Percentiles rank a stretch among this genome's conserved stretches.
Evolutionary conservation across 2,797 vertebrate genomes (phyloP).

Genomic region (Acrossocheilus wenchowensis): DNA sequence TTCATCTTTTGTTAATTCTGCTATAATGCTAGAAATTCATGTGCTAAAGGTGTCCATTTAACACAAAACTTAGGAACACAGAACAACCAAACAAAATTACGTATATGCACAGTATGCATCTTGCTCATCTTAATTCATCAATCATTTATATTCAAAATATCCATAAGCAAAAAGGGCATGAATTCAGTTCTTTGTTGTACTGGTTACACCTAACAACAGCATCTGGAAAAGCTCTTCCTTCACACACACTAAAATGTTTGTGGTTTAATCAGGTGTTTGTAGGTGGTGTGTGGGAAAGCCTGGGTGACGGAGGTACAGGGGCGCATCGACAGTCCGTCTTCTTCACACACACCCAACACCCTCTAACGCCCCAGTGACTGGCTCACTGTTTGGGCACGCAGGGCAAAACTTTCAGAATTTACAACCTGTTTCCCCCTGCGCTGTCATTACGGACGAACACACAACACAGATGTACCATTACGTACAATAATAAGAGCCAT

Average conservation of each 20-base stretch:
- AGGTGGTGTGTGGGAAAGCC: constrained; percentile 30
- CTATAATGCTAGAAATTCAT: no score
- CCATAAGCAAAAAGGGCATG: neutral
- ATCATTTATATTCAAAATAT: neutral
- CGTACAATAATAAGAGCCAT: constrained; percentile 66
- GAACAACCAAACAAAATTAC: neutral
- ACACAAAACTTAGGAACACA: neutral
- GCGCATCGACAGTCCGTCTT: constrained; percentile 20
- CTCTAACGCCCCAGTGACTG: constrained; percentile 47
- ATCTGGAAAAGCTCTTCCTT: constrained; percentile 43
- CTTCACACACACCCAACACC: constrained; percentile 37
- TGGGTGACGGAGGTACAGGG: constrained; percentile 12
- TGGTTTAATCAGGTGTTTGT: constrained; percentile 44
- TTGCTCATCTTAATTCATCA: neutral
- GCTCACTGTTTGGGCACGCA: constrained; percentile 45
- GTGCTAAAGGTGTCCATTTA: no score
- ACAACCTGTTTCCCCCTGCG: constrained; percentile 62
- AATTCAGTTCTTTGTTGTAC: constrained; percentile 18
- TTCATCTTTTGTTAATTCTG: neutral
- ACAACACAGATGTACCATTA: constrained; percentile 72
- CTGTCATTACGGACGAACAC: constrained; percentile 67
- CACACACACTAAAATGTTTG: constrained; percentile 30
- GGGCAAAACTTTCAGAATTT: constrained; percentile 56
- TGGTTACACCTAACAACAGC: constrained; percentile 41
- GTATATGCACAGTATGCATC: neutral